phyloP scores from a whole-genome alignment of 1,140 invertebrate genomes.

The Asbolus verrucosus region DNA sequence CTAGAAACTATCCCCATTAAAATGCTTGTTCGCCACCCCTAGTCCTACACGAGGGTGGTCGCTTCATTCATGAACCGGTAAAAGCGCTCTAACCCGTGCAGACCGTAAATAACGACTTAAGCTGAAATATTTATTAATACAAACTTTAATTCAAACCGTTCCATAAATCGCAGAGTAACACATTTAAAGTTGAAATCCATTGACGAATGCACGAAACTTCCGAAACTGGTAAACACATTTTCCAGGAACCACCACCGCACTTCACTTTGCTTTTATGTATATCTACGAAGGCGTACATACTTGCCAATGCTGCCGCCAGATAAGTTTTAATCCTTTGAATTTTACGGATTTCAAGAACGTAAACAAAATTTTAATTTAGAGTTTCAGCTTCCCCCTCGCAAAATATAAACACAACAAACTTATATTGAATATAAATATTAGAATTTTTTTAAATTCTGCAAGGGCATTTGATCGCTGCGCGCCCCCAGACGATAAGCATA shows the following conservation, averaged over 20 bases:
- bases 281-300: constrained; percentile 48
- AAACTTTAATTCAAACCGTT: constrained; percentile 6
- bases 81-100: too few relatives aligned
- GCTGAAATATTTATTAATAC: constrained; percentile 27
- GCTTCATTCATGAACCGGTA: not conserved
- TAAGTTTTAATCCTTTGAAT: constrained; percentile 52
- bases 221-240: constrained; percentile 50
- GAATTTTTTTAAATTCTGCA: constrained; percentile 10
- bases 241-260: constrained; percentile 29
- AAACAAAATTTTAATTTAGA: constrained; percentile 53
- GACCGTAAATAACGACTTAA: constrained; percentile 32
- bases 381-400: constrained; percentile 35
- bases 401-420: constrained; percentile 48
- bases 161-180: constrained; percentile 37
- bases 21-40: constrained; percentile 17
- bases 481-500: constrained; percentile 7
- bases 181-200: constrained; percentile 40
- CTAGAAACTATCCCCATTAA: constrained; percentile 16
- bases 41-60: not conserved
- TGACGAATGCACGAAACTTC: constrained; percentile 49
- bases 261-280: constrained; percentile 47
- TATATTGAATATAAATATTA: constrained; percentile 44
- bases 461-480: not conserved
- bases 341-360: constrained; percentile 43
- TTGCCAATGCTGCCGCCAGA: constrained; percentile 39